These are phyloP conservation scores for Montifringilla adamsi DNA, from an alignment of 2,113 vertebrate genomes.

Conservation along the genomic window DNA sequence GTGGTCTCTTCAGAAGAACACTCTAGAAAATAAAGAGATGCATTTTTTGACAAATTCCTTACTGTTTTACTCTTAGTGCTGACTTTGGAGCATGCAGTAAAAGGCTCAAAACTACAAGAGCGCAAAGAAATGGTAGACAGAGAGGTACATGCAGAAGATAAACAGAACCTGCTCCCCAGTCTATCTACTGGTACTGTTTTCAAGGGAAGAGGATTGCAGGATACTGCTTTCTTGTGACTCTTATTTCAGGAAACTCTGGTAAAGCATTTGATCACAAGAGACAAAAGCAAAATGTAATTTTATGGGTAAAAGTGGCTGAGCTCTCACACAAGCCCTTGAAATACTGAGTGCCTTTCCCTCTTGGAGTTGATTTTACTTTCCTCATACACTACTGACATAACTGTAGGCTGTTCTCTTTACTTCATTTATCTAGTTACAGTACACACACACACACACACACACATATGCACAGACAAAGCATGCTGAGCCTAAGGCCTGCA, in stretches of 20 bases:
- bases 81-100: neutral
- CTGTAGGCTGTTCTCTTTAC: neutral
- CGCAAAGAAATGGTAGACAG: neutral
- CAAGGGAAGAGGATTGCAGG: neutral
- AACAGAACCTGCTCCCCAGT: neutral
- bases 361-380: neutral
- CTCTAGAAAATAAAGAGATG: neutral
- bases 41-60: neutral
- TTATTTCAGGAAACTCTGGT: neutral
- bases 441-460: too few species aligned
- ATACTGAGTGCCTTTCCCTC: neutral
- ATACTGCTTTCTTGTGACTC: neutral
- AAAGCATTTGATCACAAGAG: neutral
- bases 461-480: neutral
- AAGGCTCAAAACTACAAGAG: neutral
- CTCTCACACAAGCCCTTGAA: neutral
- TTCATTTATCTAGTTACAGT: neutral
- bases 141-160: neutral
- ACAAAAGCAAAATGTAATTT: neutral
- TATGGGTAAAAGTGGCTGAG: neutral
- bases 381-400: rapidly evolving
- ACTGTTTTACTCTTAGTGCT: neutral
- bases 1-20: neutral
- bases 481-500: neutral
- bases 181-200: neutral